Percentiles rank a stretch among this genome's conserved stretches.
Evolutionary conservation across 2,113 vertebrate genomes (phyloP).

Genomic region (Castor canadensis): DNA sequence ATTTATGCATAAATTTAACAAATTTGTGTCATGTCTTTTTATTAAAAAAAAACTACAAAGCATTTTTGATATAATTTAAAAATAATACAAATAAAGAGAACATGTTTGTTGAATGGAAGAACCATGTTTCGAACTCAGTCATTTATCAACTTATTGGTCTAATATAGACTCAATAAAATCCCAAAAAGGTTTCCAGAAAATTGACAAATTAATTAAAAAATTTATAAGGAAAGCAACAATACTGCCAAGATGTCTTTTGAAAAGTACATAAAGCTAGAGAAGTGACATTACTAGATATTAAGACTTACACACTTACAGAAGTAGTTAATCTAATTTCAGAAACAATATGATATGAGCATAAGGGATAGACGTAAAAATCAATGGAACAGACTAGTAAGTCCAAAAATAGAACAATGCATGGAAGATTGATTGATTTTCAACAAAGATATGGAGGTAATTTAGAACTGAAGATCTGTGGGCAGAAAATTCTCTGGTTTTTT

Average conservation of each 20-base stretch:
- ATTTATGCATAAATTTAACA: no score
- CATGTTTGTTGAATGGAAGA: background rate
- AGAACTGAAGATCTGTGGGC: background rate
- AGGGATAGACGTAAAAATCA: no score
- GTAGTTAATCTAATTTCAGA: background rate
- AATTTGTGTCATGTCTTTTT: background rate
- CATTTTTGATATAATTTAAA: background rate
- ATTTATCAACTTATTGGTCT: background rate
- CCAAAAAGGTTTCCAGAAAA: background rate
- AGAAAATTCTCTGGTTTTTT: background rate
- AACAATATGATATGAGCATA: background rate
- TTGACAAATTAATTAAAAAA: background rate
- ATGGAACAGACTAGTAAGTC: no score
- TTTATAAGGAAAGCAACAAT: background rate
- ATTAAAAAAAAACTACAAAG: background rate
- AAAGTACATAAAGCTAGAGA: background rate
- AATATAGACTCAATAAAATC: background rate
- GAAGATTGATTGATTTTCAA: background rate
- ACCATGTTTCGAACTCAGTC: background rate
- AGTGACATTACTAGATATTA: background rate
- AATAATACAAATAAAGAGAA: background rate
- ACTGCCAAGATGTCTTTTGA: background rate
- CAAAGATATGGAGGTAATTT: background rate
- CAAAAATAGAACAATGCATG: background rate
- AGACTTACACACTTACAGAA: background rate